Conservation (phyloP, 2,113 vertebrate genomes). For the Zapornia atra region DNA sequence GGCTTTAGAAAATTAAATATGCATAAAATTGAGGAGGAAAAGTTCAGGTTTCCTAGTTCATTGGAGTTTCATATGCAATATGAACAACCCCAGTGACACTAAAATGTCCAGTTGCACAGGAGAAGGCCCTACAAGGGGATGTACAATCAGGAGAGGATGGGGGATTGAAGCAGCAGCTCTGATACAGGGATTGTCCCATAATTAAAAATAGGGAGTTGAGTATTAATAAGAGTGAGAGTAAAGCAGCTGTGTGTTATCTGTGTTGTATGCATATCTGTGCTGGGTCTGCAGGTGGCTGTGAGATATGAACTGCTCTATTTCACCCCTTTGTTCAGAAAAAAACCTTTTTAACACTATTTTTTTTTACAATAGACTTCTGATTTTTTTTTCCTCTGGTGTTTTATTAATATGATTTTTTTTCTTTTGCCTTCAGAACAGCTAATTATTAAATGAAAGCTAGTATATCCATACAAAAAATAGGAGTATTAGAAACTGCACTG, state of each 20-base stretch:
- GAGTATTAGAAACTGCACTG: not conserved
- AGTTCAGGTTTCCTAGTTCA: not conserved
- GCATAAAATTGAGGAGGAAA: not conserved
- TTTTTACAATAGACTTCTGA: not conserved
- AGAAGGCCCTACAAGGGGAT: not conserved
- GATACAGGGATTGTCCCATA: not conserved
- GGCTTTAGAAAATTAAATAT: not conserved
- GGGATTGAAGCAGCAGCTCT: not conserved
- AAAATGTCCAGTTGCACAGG: not conserved
- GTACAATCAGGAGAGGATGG: not conserved
- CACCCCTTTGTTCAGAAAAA: not conserved
- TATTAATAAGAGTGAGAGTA: not conserved
- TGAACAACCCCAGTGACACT: not conserved
- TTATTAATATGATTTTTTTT: not conserved
- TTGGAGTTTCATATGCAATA: not conserved
- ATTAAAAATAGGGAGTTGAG: not conserved
- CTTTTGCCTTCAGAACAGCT: not conserved
- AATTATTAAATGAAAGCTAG: not conserved
- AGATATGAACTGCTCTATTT: not conserved
- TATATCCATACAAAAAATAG: not conserved
- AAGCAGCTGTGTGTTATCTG: rapidly evolving
- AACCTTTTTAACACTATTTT: not conserved
- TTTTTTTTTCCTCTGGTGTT: not conserved
- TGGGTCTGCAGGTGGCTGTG: not conserved
- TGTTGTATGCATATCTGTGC: rapidly evolving